These are phyloP conservation scores for Nomada fabriciana DNA, from an alignment of 2,888 invertebrate genomes.

Conservation along the genomic window DNA sequence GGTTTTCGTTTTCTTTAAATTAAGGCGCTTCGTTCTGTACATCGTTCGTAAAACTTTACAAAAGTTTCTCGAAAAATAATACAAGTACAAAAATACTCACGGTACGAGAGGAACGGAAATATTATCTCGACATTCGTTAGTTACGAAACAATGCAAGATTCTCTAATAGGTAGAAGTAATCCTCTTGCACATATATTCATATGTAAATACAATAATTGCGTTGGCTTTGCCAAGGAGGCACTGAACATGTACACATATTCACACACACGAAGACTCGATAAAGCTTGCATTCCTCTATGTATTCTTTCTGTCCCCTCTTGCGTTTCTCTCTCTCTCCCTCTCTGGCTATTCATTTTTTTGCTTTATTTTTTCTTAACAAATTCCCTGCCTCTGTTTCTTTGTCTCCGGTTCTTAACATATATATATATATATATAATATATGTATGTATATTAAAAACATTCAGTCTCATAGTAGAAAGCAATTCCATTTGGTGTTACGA, in stretches of 20 bases:
- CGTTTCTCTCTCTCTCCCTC: slow-evolving; percentile 11
- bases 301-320: slow-evolving; percentile 33
- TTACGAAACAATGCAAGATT: slow-evolving; percentile 70
- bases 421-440: slow-evolving; percentile 34
- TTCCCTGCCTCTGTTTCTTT: slow-evolving; percentile 34
- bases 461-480: slow-evolving; percentile 81
- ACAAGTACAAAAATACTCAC: slow-evolving; percentile 81
- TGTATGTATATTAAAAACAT: slow-evolving; percentile 63
- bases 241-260: slow-evolving; percentile 51
- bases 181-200: slow-evolving; percentile 43
- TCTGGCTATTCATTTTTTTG: slow-evolving; percentile 10
- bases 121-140: slow-evolving; percentile 69
- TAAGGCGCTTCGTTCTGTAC: slow-evolving; percentile 74
- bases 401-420: slow-evolving; percentile 32
- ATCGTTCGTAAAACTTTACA: slow-evolving; percentile 71
- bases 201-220: slow-evolving; percentile 27
- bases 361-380: slow-evolving; percentile 6
- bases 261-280: slow-evolving; percentile 45
- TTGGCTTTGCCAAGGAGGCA: slow-evolving; percentile 61
- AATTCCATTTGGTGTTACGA: slow-evolving; percentile 75
- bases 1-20: slow-evolving; percentile 68
- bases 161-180: slow-evolving; percentile 45
- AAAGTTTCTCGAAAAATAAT: slow-evolving; percentile 79
- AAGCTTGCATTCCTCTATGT: slow-evolving; percentile 34
- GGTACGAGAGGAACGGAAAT: slow-evolving; percentile 80